Percentiles rank a stretch among this genome's conserved stretches.
These are phyloP conservation scores for Polyploca ridens DNA, from an alignment of 2,888 invertebrate species.

Conservation along the genomic window DNA sequence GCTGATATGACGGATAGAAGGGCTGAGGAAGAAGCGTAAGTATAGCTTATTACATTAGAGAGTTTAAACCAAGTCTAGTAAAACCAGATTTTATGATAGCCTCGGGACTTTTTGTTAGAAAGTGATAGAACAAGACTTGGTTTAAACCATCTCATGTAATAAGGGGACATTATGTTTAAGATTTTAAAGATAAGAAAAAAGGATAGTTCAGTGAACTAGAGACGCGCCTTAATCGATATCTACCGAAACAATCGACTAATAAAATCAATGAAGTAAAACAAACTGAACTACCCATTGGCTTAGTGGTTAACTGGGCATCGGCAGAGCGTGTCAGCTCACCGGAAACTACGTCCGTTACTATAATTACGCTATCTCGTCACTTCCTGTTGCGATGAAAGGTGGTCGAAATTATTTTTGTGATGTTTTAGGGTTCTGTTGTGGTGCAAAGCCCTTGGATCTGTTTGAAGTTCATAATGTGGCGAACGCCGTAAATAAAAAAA, in stretches of 20 bases:
- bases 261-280: constrained; percentile 12
- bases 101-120: too few species aligned
- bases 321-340: constrained; percentile 24
- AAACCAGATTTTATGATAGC: too few species aligned
- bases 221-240: not conserved
- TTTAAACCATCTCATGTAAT: too few species aligned
- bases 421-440: constrained; percentile 17
- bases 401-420: constrained; percentile 26
- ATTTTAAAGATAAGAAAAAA: not conserved
- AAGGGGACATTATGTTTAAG: too few species aligned
- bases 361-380: constrained; percentile 27
- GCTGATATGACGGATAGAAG: too few species aligned
- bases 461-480: not conserved
- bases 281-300: constrained; percentile 9
- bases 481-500: too few species aligned
- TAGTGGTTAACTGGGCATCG: constrained; percentile 13
- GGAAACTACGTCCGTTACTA: constrained; percentile 43
- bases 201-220: not conserved
- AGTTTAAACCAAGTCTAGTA: too few species aligned
- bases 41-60: too few species aligned
- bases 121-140: too few species aligned
- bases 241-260: constrained; percentile 2
- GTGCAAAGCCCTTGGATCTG: not conserved
- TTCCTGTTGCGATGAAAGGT: constrained; percentile 32
- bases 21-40: too few species aligned